These are phyloP conservation scores for Metalampra italica DNA, from an alignment of 2,888 invertebrate species.

Conservation along the genomic window DNA sequence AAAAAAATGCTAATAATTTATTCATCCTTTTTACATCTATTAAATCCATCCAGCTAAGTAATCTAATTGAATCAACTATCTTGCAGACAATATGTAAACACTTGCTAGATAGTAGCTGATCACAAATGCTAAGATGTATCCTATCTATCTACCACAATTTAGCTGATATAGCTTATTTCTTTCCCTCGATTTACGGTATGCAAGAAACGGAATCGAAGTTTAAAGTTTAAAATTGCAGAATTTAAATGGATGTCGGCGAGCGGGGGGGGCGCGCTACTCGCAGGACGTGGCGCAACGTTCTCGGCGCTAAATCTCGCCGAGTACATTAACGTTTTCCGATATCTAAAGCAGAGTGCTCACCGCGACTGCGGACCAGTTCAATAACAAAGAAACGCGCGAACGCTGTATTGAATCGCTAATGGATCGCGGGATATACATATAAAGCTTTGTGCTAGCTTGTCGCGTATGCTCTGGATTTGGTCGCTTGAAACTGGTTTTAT, in stretches of 20 bases:
- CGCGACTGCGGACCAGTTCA: slow-evolving; percentile 56
- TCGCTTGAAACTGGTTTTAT: background rate
- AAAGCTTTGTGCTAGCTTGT: slow-evolving; percentile 46
- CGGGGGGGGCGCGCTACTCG: slow-evolving; percentile 25
- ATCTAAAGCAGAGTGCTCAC: slow-evolving; percentile 65
- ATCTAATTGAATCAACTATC: no score
- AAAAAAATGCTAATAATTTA: no score
- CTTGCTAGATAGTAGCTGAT: no score
- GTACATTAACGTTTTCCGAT: slow-evolving; percentile 74
- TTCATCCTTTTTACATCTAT: no score
- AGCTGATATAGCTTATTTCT: background rate
- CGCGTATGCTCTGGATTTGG: slow-evolving; percentile 8
- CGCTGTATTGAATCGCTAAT: slow-evolving; percentile 68
- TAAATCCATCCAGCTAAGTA: no score
- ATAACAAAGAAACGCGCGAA: slow-evolving; percentile 72
- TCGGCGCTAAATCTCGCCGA: slow-evolving; percentile 60
- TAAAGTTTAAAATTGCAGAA: slow-evolving; percentile 20
- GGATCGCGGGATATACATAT: slow-evolving; percentile 65
- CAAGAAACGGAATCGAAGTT: slow-evolving; percentile 8
- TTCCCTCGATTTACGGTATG: background rate
- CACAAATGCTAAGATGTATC: no score
- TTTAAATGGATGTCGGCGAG: slow-evolving; percentile 20
- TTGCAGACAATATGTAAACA: no score
- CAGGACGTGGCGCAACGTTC: slow-evolving; percentile 31
- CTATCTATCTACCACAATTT: background rate